Conservation (phyloP, 2,797 vertebrate genomes). For the Linurgus olivaceus region DNA sequence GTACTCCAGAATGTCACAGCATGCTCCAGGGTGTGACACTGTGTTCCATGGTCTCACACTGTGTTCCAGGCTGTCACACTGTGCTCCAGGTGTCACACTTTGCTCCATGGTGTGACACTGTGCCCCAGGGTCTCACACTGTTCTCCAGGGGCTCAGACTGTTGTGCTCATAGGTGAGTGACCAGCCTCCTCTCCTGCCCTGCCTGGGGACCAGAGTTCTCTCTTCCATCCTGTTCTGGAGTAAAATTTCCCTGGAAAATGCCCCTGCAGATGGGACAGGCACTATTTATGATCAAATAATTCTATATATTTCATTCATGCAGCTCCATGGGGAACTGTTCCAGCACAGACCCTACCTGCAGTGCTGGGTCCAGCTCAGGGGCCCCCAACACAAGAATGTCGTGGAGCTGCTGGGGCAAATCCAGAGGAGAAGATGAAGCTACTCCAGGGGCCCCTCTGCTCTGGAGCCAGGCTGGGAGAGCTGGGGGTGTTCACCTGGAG, state of each 20-base stretch:
- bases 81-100: background rate
- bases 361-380: no score
- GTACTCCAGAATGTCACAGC: background rate
- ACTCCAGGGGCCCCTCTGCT: no score
- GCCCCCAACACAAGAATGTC: no score
- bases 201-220: background rate
- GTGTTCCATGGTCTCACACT: background rate
- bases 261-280: fast-evolving
- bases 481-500: no score
- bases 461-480: no score
- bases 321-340: background rate
- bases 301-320: background rate
- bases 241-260: background rate
- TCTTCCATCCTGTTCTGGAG: background rate
- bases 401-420: no score
- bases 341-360: no score
- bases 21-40: background rate
- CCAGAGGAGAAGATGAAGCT: no score
- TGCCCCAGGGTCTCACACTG: fast-evolving
- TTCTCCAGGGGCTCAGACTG: background rate
- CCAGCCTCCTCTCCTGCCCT: background rate
- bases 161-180: background rate
- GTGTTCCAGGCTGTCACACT: background rate
- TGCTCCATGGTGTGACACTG: background rate
- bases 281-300: background rate